Evolutionary conservation across 2,113 vertebrate genomes (phyloP).

Genomic region (Nycticebus coucang): DNA sequence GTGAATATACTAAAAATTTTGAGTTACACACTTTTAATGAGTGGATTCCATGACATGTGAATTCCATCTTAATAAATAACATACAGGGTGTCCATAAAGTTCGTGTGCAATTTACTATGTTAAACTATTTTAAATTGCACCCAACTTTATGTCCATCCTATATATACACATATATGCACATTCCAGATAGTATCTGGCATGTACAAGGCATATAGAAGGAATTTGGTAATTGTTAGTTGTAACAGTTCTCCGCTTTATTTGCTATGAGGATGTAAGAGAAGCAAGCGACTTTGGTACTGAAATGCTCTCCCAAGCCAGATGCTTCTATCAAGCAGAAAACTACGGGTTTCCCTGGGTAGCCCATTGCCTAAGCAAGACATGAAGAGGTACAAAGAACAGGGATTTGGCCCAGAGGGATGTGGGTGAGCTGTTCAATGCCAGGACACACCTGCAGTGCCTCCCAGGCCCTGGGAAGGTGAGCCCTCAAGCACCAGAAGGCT

Average conservation of each 20-base stretch:
- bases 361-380: background rate
- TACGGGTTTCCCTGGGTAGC: background rate
- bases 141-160: too few species aligned
- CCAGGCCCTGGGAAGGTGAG: constrained; percentile 63
- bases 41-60: background rate
- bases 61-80: background rate
- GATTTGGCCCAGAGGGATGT: constrained; percentile 53
- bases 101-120: too few species aligned
- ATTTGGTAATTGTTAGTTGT: background rate
- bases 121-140: too few species aligned
- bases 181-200: background rate
- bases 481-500: constrained; percentile 63
- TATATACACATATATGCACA: background rate
- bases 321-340: accelerated
- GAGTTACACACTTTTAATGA: background rate
- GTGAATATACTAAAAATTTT: background rate
- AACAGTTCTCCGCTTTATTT: background rate
- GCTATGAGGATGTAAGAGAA: background rate
- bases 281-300: background rate
- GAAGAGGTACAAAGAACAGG: constrained; percentile 64
- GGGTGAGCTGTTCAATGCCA: constrained; percentile 52
- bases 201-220: background rate
- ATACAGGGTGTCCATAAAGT: too few species aligned
- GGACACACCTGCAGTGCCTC: constrained; percentile 71
- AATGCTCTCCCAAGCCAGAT: accelerated